phyloP scores from a whole-genome alignment of 2,113 vertebrate species.

The Mus spicilegus region DNA sequence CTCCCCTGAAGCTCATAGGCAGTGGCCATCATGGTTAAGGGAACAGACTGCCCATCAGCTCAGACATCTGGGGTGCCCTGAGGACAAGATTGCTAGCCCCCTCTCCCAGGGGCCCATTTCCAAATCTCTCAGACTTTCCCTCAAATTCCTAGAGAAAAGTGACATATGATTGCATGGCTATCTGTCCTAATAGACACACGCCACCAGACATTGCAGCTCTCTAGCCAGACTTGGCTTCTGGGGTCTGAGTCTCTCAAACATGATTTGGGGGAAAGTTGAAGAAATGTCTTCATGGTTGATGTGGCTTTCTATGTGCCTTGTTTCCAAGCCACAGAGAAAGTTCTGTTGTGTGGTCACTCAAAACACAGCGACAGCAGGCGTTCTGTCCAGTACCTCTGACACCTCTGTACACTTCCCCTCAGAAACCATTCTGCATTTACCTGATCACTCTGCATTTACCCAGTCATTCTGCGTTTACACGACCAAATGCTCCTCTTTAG shows the following conservation, averaged over 20 bases:
- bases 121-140: neutral
- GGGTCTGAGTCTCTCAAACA: neutral
- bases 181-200: neutral
- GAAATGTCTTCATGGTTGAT: neutral
- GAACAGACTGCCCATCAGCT: neutral
- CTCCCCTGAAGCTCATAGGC: neutral
- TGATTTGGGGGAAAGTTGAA: neutral
- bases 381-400: neutral
- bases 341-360: neutral
- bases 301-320: constrained; percentile 1
- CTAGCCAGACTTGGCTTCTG: neutral
- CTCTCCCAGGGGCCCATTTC: neutral
- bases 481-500: neutral
- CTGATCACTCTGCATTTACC: too few relatives aligned
- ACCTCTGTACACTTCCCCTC: neutral
- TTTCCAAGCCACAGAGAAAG: constrained; percentile 28
- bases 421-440: constrained; percentile 1
- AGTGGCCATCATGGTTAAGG: neutral
- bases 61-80: neutral
- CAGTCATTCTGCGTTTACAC: too few relatives aligned
- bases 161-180: neutral
- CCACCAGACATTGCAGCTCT: neutral
- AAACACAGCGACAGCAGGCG: neutral
- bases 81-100: neutral
- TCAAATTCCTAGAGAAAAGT: neutral